phyloP scores from a whole-genome alignment of 2,888 invertebrate species.

The Pandemis cinnamomeana region DNA sequence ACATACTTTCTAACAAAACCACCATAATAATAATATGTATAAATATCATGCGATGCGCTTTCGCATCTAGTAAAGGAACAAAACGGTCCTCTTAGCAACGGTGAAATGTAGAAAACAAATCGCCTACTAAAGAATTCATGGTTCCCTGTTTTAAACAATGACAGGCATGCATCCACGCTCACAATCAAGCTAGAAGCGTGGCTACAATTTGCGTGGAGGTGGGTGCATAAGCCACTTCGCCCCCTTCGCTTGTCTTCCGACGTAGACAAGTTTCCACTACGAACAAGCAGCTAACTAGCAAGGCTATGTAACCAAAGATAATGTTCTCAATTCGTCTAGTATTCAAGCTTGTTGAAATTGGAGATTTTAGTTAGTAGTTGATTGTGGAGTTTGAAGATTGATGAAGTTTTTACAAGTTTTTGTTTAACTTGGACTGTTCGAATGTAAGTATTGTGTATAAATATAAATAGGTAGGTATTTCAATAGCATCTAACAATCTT shows the following conservation, averaged over 20 bases:
- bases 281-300: slow-evolving; percentile 64
- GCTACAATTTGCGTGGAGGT: slow-evolving; percentile 65
- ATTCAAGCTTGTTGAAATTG: slow-evolving; percentile 54
- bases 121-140: slow-evolving; percentile 44
- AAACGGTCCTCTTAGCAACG: neutral
- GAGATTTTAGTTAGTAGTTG: slow-evolving; percentile 30
- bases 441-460: neutral
- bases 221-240: slow-evolving; percentile 57
- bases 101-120: neutral
- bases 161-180: slow-evolving; percentile 49
- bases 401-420: slow-evolving; percentile 5
- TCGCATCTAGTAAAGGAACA: neutral
- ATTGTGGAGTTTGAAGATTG: slow-evolving; percentile 15
- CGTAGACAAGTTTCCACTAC: slow-evolving; percentile 65
- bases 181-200: slow-evolving; percentile 62
- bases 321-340: slow-evolving; percentile 71
- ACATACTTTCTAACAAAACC: no score
- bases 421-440: no score
- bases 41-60: neutral
- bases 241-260: slow-evolving; percentile 54
- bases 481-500: no score
- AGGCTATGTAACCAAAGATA: slow-evolving; percentile 62
- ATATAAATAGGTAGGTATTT: neutral
- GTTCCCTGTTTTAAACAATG: slow-evolving; percentile 47
- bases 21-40: no score